Base-by-base conservation (phyloP, 2,113 vertebrate species). In the Nycticorax nycticorax region DNA sequence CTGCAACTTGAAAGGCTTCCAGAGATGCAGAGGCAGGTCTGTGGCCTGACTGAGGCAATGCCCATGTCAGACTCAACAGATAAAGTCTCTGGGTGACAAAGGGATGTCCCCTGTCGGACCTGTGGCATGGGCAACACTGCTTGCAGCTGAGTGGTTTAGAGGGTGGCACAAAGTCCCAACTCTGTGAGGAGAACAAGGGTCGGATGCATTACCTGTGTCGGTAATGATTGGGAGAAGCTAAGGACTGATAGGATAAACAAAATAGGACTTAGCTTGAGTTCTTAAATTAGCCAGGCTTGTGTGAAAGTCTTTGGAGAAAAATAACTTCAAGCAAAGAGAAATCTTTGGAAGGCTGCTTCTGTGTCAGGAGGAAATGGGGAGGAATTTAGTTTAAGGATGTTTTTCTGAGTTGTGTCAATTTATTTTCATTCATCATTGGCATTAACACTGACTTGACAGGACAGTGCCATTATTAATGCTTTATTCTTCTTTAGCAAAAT, bases 61-160 rank as follows among this genome's bases (percentile, higher is more conserved):
- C 7, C 14, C 17, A 7, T 43, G 53, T 27, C 57, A 84, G 71
- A 52, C 30, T 41, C 76, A 63, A 41, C 37, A 78, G 47, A 74
- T 80, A 8, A 77, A 13, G 3, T 17, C 7, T 2, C 35, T 71
- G 20, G 8, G 21, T 67, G 22, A 68, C 39, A 56, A 63, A 88
- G 84, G 14, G 27, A 60, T 17, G 10, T 64, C 12, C 32, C 18
- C 4, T n/a, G 13, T 81, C 12, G 7, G 41, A 50, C 10, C 10
- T 0, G 0, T n/a, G 43, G 30, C 47, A 55, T 28, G 30, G 2
- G 17, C 47, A 60, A 18, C 14, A 15, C 5, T 9, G 23, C 56
- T 80, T 85, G 52, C 47, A 64, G 64, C 9, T 56, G 3, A 20
- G n/a, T 37, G 12, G 24, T n/a, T 84, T 59, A 32, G 30, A 75